These are phyloP conservation scores for Bellardia pandia DNA, from an alignment of 2,888 invertebrate species.

Conservation along the genomic window DNA sequence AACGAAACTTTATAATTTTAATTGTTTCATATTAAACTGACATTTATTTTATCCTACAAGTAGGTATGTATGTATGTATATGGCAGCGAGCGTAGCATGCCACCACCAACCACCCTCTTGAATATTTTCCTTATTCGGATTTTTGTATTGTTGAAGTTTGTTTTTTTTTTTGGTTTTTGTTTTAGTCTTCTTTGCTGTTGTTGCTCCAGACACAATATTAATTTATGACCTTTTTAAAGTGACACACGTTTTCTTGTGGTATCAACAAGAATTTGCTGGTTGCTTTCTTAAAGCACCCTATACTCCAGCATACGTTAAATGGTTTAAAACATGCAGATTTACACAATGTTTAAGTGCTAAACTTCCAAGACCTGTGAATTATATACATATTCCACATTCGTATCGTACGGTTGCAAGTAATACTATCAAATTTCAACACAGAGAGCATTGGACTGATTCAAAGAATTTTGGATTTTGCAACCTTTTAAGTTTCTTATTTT, in stretches of 20 bases:
- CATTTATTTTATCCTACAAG: slow-evolving; percentile 31
- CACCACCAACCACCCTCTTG: slow-evolving; percentile 1
- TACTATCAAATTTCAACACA: no score
- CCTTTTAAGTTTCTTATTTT: no score
- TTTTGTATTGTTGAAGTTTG: background rate
- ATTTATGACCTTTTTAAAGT: slow-evolving; percentile 72
- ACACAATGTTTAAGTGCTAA: no score
- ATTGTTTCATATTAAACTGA: slow-evolving; percentile 69
- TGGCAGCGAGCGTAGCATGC: background rate
- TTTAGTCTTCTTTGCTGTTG: slow-evolving; percentile 16
- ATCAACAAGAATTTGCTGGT: slow-evolving; percentile 60
- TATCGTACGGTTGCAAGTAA: no score
- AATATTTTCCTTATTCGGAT: background rate
- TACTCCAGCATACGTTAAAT: background rate
- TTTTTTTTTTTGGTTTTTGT: background rate
- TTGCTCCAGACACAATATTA: slow-evolving; percentile 65
- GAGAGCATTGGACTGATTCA: no score
- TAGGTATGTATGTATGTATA: background rate
- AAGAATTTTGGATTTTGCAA: no score
- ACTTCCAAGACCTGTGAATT: no score
- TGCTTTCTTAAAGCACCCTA: slow-evolving; percentile 29
- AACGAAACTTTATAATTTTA: slow-evolving; percentile 58
- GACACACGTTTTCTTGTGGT: slow-evolving; percentile 73
- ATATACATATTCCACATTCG: no score
- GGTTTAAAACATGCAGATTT: no score